phyloP scores from a whole-genome alignment of 1,140 invertebrate species.

The Ceratina calcarata region DNA sequence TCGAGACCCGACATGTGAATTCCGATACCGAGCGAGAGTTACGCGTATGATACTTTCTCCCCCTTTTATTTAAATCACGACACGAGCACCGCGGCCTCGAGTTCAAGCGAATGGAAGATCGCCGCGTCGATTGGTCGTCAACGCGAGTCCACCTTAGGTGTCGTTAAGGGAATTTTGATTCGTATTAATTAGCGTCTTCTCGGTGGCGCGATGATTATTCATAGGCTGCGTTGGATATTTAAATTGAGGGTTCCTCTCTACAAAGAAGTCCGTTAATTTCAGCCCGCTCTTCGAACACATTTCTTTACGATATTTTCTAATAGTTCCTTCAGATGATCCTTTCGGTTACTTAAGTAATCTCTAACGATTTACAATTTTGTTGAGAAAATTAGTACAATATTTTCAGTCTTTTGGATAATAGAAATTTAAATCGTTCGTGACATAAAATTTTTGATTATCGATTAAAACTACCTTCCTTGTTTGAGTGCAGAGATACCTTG shows the following conservation, averaged over 20 bases:
- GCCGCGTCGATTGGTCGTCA: neutral
- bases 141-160: slow-evolving; percentile 1
- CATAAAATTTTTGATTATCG: no score
- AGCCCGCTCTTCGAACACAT: neutral
- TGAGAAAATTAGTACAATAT: no score
- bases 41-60: neutral
- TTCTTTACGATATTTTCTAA: slow-evolving; percentile 1
- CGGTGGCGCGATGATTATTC: slow-evolving; percentile 12
- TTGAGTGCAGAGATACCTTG: no score
- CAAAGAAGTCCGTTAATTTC: slow-evolving; percentile 7
- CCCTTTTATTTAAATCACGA: slow-evolving; percentile 32
- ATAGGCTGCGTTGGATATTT: slow-evolving; percentile 24
- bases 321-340: neutral
- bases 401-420: no score
- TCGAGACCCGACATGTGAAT: slow-evolving; percentile 33
- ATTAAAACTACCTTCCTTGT: no score
- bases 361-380: no score
- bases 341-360: neutral
- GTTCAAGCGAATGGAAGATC: slow-evolving; percentile 20
- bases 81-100: neutral
- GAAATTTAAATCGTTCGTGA: no score
- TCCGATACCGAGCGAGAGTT: slow-evolving; percentile 17
- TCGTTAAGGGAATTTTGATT: slow-evolving; percentile 14
- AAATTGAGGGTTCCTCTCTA: neutral
- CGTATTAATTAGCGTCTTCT: slow-evolving; percentile 22